Base-by-base conservation (phyloP, 2,797 vertebrate species). In the Vireo griseus region DNA sequence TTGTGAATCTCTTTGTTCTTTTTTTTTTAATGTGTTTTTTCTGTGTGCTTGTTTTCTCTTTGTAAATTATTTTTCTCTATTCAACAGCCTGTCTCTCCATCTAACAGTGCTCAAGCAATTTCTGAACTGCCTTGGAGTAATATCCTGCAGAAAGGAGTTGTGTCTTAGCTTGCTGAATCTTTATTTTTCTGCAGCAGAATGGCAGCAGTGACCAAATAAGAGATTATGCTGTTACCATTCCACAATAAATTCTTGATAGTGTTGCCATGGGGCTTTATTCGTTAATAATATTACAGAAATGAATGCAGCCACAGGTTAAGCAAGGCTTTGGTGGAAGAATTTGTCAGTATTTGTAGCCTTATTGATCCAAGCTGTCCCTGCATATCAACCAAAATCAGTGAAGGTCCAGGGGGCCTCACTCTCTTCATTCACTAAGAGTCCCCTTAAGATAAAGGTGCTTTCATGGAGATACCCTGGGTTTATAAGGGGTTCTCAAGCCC, bases 51-150 rank as follows among this genome's bases (percentile, higher is more conserved):
- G 15, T 52, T 66, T 90, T n/a, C 47, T 66, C 45, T 47, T 73
- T 88, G 51, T 83, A 84, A 78, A 86, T 79, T 93, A 80, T 82
- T 93, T 72, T 85, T 18, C 65, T 80, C 58, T 65, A 8, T 92
- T 96, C 55, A 83, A 17, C 40, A 76, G 52, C 20, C 45, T 85
- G 72, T 91, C 66, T 72, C 17, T 89, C 57, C 20, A 24, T 67
- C 72, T 96, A 72, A 85, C 52, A 87, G 77, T 31, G 51, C 14
- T 73, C 47, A 59, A 94, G 65, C 45, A 88, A 92, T 94, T 94
- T 97, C 89, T 91, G 86, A 94, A 73, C 89, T 91, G 74, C 40
- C 59, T 86, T 55, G 48, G 22, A 95, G 48, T 81, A 74, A 86
- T 90, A 92, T 83, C 40, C 73, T 91, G 63, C 52, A 93, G 75